Percentiles rank a stretch among this genome's conserved stretches.
Conservation (phyloP, 1,140 invertebrate genomes). For the Drosophila ironensis region DNA sequence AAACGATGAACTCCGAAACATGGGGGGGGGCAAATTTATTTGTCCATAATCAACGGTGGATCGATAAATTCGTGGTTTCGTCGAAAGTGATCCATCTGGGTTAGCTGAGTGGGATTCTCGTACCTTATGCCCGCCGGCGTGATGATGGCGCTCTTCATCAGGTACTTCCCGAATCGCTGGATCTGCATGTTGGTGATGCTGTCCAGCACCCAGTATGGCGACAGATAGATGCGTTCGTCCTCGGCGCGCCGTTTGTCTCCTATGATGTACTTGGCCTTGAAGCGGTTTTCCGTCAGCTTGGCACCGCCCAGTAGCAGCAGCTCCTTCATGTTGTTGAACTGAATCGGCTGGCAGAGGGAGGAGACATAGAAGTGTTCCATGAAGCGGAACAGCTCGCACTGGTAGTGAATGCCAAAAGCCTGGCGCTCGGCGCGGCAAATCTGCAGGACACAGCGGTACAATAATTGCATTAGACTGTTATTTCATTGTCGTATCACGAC, state of each 20-base stretch:
- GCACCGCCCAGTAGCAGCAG: conserved; percentile 83
- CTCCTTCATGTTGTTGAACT: conserved; percentile 82
- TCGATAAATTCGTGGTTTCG: conserved; percentile 1
- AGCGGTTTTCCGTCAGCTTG: conserved; percentile 68
- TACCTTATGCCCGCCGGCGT: conserved; percentile 53
- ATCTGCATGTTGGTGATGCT: conserved; percentile 73
- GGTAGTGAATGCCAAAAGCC: conserved; percentile 82
- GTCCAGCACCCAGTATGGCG: conserved; percentile 83
- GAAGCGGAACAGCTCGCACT: conserved; percentile 82
- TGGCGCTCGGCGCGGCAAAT: conserved; percentile 82
- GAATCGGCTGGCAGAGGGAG: conserved; percentile 57
- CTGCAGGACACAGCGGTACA: conserved; percentile 62
- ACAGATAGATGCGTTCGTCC: conserved; percentile 76
- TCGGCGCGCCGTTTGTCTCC: conserved; percentile 71
- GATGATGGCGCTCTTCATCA: conserved; percentile 65
- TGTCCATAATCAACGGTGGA: conserved; percentile 48
- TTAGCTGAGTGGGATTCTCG: conserved; percentile 33
- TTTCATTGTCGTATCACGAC: not conserved
- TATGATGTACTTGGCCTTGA: conserved; percentile 82
- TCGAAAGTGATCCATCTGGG: not conserved
- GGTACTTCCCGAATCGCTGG: conserved; percentile 59
- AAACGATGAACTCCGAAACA: not conserved
- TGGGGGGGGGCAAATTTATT: conserved; percentile 33
- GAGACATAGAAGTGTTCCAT: conserved; percentile 83
- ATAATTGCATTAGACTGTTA: not conserved